Evolutionary conservation across 2,888 invertebrate species (phyloP).

Genomic region (Agriopis aurantiaria): DNA sequence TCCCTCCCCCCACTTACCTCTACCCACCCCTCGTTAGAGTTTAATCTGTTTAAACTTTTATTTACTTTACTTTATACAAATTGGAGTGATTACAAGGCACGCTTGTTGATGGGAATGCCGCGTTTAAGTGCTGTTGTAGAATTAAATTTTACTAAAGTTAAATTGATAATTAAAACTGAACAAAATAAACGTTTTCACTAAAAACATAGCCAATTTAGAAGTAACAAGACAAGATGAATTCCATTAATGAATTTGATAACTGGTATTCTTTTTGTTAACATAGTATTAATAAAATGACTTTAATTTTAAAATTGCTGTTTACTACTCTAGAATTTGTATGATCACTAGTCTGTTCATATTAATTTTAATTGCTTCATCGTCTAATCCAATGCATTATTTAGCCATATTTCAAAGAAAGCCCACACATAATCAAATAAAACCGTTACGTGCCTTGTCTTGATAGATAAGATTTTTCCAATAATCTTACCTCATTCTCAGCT

Average conservation of each 20-base stretch:
- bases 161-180: constrained; percentile 20
- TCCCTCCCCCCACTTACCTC: constrained; percentile 52
- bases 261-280: background rate
- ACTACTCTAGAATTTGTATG: background rate
- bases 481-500: constrained; percentile 42
- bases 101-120: constrained; percentile 59
- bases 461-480: constrained; percentile 40
- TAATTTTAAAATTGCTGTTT: background rate
- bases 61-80: constrained; percentile 80
- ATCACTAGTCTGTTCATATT: constrained; percentile 1
- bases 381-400: constrained; percentile 25
- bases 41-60: constrained; percentile 85
- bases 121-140: constrained; percentile 56
- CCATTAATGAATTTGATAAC: background rate
- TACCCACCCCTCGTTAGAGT: constrained; percentile 72
- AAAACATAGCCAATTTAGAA: background rate
- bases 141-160: constrained; percentile 31
- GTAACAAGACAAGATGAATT: background rate
- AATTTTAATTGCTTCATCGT: constrained; percentile 28
- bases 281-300: background rate
- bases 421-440: constrained; percentile 30
- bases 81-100: constrained; percentile 75
- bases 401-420: constrained; percentile 27
- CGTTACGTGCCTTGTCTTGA: constrained; percentile 26
- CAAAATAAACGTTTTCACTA: constrained; percentile 6